Evolutionary conservation across 2,113 vertebrate species (phyloP).

Genomic region (Phrynocephalus versicolor): DNA sequence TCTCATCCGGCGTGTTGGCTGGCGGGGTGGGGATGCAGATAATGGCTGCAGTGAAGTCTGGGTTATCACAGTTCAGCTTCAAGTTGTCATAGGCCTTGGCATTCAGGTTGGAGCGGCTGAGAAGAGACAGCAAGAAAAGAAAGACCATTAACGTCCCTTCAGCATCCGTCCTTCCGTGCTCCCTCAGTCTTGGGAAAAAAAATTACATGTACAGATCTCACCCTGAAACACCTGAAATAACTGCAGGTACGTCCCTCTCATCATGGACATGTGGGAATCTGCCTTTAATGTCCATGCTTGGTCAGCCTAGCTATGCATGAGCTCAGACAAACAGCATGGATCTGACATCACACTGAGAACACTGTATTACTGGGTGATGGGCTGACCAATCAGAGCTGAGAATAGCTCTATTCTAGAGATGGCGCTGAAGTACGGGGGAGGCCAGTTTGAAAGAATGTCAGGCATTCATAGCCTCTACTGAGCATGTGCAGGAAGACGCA

Average conservation of each 20-base stretch:
- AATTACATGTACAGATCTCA: background rate
- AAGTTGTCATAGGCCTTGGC: slow-evolving; percentile 79
- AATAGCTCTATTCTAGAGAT: too few relatives aligned
- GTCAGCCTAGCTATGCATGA: too few relatives aligned
- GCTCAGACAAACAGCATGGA: too few relatives aligned
- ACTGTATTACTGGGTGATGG: too few relatives aligned
- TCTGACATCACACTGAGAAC: too few relatives aligned
- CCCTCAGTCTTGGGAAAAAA: too few relatives aligned
- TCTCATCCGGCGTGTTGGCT: slow-evolving; percentile 85
- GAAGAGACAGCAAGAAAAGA: background rate
- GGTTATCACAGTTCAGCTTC: slow-evolving; percentile 86
- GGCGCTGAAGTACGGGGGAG: too few relatives aligned
- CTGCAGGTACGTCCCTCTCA: background rate
- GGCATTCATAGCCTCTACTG: too few relatives aligned
- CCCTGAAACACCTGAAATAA: background rate
- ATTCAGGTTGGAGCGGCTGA: slow-evolving; percentile 89
- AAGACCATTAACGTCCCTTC: background rate
- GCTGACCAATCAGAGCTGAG: too few relatives aligned
- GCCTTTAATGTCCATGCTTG: too few relatives aligned
- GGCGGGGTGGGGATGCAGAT: slow-evolving; percentile 92
- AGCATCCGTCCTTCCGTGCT: background rate
- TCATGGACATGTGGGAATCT: background rate
- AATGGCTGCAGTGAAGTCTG: slow-evolving; percentile 86
- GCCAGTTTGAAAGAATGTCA: too few relatives aligned
- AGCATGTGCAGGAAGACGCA: too few relatives aligned